phyloP scores from a whole-genome alignment of 2,888 invertebrate genomes.

The Acanthosepion lycidas region DNA sequence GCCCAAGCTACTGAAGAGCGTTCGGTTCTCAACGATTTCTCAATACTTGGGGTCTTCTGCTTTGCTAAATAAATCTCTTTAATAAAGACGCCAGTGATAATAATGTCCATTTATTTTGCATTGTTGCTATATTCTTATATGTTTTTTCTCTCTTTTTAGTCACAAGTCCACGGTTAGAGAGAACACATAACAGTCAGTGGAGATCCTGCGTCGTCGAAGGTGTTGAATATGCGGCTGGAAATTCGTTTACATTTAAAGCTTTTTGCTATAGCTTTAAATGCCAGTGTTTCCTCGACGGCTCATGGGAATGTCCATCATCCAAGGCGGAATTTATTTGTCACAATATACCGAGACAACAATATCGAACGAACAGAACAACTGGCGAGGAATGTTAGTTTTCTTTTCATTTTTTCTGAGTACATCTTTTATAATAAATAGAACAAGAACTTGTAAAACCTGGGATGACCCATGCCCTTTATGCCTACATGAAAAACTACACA shows the following conservation, averaged over 20 bases:
- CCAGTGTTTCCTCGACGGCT: neutral
- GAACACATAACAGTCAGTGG: conserved; percentile 48
- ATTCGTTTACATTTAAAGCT: neutral
- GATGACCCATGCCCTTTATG: too few species aligned
- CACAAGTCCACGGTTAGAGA: neutral
- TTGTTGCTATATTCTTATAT: neutral
- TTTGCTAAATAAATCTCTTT: too few species aligned
- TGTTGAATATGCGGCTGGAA: conserved; percentile 39
- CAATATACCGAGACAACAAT: neutral
- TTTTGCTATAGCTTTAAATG: neutral
- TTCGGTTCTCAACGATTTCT: too few species aligned
- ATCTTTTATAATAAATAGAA: too few species aligned
- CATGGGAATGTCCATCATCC: conserved; percentile 37
- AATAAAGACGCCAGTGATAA: too few species aligned
- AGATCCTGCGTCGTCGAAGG: conserved; percentile 56
- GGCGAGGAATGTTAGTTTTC: neutral
- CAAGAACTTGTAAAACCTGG: too few species aligned
- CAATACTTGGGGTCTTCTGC: too few species aligned
- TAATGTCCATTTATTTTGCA: too few species aligned
- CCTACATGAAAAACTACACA: too few species aligned
- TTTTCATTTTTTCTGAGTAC: neutral
- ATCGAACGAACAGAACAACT: neutral
- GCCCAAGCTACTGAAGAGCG: too few species aligned
- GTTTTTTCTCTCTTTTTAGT: neutral
- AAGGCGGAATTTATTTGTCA: neutral